These are phyloP conservation scores for Stichopus chloronotus DNA, from an alignment of 35 echinoderm and acorn worm genomes.

Conservation along the genomic window DNA sequence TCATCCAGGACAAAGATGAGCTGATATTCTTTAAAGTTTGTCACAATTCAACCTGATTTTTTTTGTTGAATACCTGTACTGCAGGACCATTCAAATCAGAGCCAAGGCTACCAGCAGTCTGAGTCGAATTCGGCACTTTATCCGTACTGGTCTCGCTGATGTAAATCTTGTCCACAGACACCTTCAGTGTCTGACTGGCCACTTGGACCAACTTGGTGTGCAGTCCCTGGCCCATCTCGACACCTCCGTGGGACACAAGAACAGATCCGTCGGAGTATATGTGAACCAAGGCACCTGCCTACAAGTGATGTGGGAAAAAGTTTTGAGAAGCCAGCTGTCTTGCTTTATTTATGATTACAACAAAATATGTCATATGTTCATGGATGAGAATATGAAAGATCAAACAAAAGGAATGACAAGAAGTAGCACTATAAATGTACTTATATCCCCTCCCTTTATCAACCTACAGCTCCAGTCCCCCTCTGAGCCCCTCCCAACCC, in stretches of 20 bases:
- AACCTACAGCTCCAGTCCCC: background rate
- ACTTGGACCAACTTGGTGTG: slow-evolving; percentile 70
- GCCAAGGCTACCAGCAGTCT: slow-evolving; percentile 24
- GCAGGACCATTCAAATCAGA: slow-evolving; percentile 61
- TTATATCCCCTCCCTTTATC: too few relatives aligned
- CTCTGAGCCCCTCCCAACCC: background rate
- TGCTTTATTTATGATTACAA: background rate
- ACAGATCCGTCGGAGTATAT: slow-evolving; percentile 66
- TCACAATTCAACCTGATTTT: too few relatives aligned
- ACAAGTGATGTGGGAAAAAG: background rate
- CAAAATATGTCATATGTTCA: background rate
- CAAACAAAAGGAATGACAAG: background rate
- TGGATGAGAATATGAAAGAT: background rate
- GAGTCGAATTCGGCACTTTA: slow-evolving; percentile 33
- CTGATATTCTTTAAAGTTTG: too few relatives aligned
- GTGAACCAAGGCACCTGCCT: slow-evolving; percentile 59
- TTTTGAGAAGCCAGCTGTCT: background rate
- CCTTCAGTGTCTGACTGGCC: background rate
- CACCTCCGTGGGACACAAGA: slow-evolving; percentile 55
- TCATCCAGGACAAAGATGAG: too few relatives aligned
- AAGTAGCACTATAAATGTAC: too few relatives aligned
- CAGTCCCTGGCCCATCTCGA: slow-evolving; percentile 71
- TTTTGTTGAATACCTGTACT: slow-evolving; percentile 48
- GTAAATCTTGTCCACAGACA: slow-evolving; percentile 11
- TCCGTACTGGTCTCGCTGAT: background rate